Evolutionary conservation across 2,797 vertebrate species (phyloP).

Genomic region (Sebastes trivittatus): DNA sequence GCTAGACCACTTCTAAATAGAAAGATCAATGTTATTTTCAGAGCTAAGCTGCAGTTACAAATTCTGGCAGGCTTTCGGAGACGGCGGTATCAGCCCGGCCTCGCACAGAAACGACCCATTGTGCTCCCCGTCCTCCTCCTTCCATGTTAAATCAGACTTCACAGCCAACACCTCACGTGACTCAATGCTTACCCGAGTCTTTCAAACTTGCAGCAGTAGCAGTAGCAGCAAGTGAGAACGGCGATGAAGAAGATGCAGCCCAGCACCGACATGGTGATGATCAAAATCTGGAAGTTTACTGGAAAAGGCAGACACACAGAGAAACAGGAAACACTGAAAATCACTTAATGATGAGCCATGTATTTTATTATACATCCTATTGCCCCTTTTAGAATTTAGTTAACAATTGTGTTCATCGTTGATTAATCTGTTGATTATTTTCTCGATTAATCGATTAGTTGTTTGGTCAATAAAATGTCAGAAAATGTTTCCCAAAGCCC

Average conservation of each 20-base stretch:
- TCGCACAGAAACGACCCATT: constrained; percentile 66
- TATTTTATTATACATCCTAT: background rate
- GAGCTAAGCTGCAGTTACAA: constrained; percentile 25
- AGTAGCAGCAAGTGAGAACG: constrained; percentile 84
- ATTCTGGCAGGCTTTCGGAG: constrained; percentile 66
- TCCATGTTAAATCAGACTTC: constrained; percentile 42
- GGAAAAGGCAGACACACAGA: background rate
- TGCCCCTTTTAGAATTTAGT: background rate
- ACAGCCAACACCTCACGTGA: constrained; percentile 38
- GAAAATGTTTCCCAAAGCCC: too few relatives aligned
- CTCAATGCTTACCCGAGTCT: constrained; percentile 78
- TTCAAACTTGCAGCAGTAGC: constrained; percentile 87
- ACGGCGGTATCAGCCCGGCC: constrained; percentile 69
- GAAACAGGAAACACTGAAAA: background rate
- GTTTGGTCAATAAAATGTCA: too few relatives aligned
- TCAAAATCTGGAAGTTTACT: constrained; percentile 95
- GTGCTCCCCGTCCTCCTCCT: constrained; percentile 44
- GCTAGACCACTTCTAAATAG: background rate
- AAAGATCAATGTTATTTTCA: constrained; percentile 22
- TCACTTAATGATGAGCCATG: background rate
- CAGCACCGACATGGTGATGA: constrained; percentile 89
- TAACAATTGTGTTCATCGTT: background rate
- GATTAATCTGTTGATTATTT: too few relatives aligned
- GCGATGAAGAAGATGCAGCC: constrained; percentile 83
- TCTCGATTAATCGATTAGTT: too few relatives aligned